These are phyloP conservation scores for Desmodus rotundus DNA, from an alignment of 2,113 vertebrate species.

Conservation along the genomic window DNA sequence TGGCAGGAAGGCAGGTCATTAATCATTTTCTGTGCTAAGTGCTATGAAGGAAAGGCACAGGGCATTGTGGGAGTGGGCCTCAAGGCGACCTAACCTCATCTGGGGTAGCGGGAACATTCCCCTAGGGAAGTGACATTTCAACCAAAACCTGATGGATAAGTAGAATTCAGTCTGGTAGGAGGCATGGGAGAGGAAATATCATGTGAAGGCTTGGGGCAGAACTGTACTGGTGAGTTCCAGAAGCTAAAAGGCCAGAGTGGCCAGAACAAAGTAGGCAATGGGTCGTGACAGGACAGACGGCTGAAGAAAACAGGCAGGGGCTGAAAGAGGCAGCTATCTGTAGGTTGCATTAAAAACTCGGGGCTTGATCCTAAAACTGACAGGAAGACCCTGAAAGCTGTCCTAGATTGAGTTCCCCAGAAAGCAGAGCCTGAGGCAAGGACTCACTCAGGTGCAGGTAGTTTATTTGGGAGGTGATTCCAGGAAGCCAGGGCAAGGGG, in stretches of 20 bases:
- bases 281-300: background rate
- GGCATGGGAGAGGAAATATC: accelerated
- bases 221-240: background rate
- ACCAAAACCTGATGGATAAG: background rate
- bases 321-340: background rate
- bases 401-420: background rate
- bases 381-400: background rate
- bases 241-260: background rate
- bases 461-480: background rate
- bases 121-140: background rate
- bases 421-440: background rate
- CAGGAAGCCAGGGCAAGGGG: background rate
- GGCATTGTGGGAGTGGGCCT: too few species aligned
- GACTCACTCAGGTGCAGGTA: background rate
- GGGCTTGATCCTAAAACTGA: background rate
- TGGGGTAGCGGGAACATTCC: background rate
- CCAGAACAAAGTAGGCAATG: background rate
- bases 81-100: background rate
- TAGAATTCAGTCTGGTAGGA: background rate
- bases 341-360: background rate
- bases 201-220: background rate
- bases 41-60: background rate
- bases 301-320: background rate
- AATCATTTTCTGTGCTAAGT: background rate
- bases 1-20: background rate